Conservation (phyloP, 2,888 invertebrate genomes). For the Dromius quadrimaculatus region DNA sequence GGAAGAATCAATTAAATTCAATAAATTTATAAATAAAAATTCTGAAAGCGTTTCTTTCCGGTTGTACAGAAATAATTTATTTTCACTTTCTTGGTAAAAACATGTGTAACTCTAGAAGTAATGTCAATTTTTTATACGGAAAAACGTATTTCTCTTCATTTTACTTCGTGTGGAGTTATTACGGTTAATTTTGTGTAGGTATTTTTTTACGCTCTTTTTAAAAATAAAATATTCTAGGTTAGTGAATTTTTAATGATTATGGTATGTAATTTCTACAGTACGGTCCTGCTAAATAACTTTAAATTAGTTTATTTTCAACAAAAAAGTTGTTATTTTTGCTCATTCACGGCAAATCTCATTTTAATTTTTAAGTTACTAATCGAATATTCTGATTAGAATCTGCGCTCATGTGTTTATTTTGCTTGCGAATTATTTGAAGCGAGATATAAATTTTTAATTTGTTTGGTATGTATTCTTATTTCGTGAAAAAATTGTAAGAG, state of each 20-base stretch:
- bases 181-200: conserved; percentile 21
- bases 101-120: conserved; percentile 2
- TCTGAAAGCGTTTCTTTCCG: no score
- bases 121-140: conserved; percentile 9
- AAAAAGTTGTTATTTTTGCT: conserved; percentile 3
- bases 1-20: no score
- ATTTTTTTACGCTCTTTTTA: conserved; percentile 12
- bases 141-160: conserved; percentile 8
- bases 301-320: conserved; percentile 26
- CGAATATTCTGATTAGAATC: not conserved
- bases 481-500: conserved; percentile 9
- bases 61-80: no score
- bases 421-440: not conserved
- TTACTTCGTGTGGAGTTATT: conserved; percentile 14
- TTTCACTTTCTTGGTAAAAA: no score
- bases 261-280: conserved; percentile 13
- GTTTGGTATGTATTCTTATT: conserved; percentile 9
- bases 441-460: conserved; percentile 27
- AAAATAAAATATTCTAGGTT: conserved; percentile 32
- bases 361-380: conserved; percentile 2
- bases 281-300: conserved; percentile 9
- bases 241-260: conserved; percentile 31
- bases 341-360: not conserved
- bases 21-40: no score
- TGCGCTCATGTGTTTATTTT: conserved; percentile 12